Evolutionary conservation across 1,140 invertebrate genomes (phyloP).

Genomic region (Hylaeus volcanicus): DNA sequence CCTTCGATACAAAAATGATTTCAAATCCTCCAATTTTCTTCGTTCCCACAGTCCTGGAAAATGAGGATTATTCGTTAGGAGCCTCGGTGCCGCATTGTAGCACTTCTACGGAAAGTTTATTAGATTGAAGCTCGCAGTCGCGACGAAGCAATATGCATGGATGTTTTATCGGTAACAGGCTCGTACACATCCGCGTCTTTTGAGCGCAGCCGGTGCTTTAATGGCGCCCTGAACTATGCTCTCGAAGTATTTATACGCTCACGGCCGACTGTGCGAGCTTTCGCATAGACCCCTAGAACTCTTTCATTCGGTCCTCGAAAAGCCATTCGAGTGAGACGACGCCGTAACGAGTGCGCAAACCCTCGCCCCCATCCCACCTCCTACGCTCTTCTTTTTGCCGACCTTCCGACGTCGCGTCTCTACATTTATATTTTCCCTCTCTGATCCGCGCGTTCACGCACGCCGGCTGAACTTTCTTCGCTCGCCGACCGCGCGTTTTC

Average conservation of each 20-base stretch:
- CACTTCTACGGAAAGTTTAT: slow-evolving; percentile 20
- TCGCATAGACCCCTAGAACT: slow-evolving; percentile 27
- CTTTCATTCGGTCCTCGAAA: slow-evolving; percentile 53
- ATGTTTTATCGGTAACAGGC: slow-evolving; percentile 43
- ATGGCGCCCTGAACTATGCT: slow-evolving; percentile 5
- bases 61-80: background rate
- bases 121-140: slow-evolving; percentile 20
- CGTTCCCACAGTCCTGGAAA: background rate
- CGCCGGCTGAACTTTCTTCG: slow-evolving; percentile 41
- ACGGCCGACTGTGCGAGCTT: slow-evolving; percentile 20
- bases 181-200: slow-evolving; percentile 23
- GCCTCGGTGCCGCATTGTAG: background rate
- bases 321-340: slow-evolving; percentile 57
- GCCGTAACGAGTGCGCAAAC: slow-evolving; percentile 58
- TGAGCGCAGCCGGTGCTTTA: slow-evolving; percentile 29
- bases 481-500: slow-evolving; percentile 42
- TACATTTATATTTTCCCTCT: slow-evolving; percentile 41
- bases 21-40: background rate
- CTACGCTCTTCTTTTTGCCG: slow-evolving; percentile 3
- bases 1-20: background rate
- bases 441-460: slow-evolving; percentile 38
- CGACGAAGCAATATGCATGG: slow-evolving; percentile 34
- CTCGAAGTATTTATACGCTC: slow-evolving; percentile 51
- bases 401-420: slow-evolving; percentile 19
- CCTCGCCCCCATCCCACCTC: background rate